phyloP scores from a whole-genome alignment of 2,888 invertebrate species.

The Lasioglossum malachurum region DNA sequence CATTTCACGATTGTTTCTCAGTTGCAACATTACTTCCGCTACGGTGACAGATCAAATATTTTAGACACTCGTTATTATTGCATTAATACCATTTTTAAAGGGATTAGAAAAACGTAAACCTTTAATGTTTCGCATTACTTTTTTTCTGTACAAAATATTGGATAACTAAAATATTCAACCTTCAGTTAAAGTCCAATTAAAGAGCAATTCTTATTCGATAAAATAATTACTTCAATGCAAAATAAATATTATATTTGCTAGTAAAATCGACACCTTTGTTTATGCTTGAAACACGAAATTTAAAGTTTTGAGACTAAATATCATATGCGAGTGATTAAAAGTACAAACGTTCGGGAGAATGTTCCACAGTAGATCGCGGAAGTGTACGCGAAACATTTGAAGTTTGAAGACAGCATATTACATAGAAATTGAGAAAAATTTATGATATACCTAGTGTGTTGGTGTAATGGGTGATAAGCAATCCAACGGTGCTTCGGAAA shows the following conservation, averaged over 20 bases:
- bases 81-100: neutral
- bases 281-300: too few relatives aligned
- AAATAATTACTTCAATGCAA: too few relatives aligned
- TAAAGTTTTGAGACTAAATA: too few relatives aligned
- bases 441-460: slow-evolving; percentile 82
- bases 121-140: neutral
- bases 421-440: neutral
- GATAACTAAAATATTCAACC: too few relatives aligned
- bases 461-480: slow-evolving; percentile 83
- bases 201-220: too few relatives aligned
- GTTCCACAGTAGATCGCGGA: too few relatives aligned
- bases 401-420: neutral
- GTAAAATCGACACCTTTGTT: too few relatives aligned
- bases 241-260: too few relatives aligned
- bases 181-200: too few relatives aligned
- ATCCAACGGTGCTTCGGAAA: slow-evolving; percentile 83
- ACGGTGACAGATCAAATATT: neutral
- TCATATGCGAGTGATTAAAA: too few relatives aligned
- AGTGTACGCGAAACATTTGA: neutral
- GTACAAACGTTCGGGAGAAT: too few relatives aligned
- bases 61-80: too few relatives aligned
- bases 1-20: slow-evolving; percentile 85
- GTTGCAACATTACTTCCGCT: slow-evolving; percentile 84
- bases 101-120: neutral
- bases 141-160: neutral